Conservation (phyloP, 2,113 vertebrate species). For the Ahaetulla prasina region DNA sequence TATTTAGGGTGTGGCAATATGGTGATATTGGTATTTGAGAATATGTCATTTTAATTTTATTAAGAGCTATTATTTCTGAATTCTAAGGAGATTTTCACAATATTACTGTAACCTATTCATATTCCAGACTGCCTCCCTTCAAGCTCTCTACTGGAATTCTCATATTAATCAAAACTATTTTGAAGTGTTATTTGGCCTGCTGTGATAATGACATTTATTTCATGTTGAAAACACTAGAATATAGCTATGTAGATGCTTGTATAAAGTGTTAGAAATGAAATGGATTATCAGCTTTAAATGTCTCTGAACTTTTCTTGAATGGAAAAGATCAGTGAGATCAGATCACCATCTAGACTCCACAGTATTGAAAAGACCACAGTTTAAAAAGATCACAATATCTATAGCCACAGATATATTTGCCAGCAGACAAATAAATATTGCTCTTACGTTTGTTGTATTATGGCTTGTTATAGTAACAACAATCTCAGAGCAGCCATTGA, state of each 20-base stretch:
- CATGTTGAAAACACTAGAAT: conserved; percentile 26
- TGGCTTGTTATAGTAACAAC: neutral
- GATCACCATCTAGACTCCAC: neutral
- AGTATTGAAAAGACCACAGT: neutral
- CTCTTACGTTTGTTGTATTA: neutral
- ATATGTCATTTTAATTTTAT: conserved; percentile 12
- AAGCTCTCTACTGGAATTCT: conserved; percentile 19
- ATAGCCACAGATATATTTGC: conserved; percentile 14
- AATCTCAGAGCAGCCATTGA: neutral
- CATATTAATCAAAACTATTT: conserved; percentile 33
- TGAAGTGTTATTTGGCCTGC: conserved; percentile 25
- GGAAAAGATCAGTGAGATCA: conserved; percentile 10
- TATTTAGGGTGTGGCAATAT: neutral
- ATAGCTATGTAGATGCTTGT: conserved; percentile 10
- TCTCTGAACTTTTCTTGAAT: neutral
- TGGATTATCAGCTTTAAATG: conserved; percentile 20
- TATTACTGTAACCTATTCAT: conserved; percentile 6
- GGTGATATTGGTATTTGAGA: conserved; percentile 4
- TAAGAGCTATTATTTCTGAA: conserved; percentile 20
- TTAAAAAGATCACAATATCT: conserved; percentile 12
- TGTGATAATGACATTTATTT: conserved; percentile 36
- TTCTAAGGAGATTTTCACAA: neutral
- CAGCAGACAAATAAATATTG: conserved; percentile 17
- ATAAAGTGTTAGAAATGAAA: conserved; percentile 22
- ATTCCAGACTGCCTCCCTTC: conserved; percentile 10